Percentiles rank a stretch among this genome's conserved stretches.
These are phyloP conservation scores for Malthinus flaveolus DNA, from an alignment of 2,888 invertebrate genomes.

Conservation along the genomic window DNA sequence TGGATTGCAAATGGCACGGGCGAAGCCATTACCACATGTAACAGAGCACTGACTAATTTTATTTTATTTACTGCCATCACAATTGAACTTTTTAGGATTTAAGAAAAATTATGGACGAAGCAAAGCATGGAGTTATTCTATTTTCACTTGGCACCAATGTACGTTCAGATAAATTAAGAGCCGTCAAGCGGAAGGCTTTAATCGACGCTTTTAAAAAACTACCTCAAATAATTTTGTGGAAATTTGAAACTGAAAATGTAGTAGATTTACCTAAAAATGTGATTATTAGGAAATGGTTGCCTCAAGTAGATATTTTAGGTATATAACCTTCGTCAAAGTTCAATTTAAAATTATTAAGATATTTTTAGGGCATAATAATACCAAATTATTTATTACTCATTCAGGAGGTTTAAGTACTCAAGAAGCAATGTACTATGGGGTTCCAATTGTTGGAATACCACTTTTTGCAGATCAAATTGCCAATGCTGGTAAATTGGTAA, in stretches of 20 bases:
- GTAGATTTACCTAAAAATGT: constrained; percentile 45
- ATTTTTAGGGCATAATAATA: constrained; percentile 33
- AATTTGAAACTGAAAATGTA: constrained; percentile 41
- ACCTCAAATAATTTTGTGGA: constrained; percentile 48
- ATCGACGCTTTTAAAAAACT: constrained; percentile 44
- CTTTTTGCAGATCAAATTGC: constrained; percentile 44
- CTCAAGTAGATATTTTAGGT: constrained; percentile 50
- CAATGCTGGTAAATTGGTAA: constrained; percentile 41
- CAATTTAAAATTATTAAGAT: neutral
- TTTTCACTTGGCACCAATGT: constrained; percentile 49
- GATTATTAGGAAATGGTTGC: constrained; percentile 44
- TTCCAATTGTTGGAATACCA: constrained; percentile 41
- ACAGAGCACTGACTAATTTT: too few species aligned
- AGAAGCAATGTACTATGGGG: constrained; percentile 36
- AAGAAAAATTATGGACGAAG: constrained; percentile 36
- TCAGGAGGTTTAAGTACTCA: constrained; percentile 41
- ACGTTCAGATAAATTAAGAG: constrained; percentile 36
- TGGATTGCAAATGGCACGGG: constrained; percentile 43
- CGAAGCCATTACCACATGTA: constrained; percentile 41
- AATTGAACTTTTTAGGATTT: neutral
- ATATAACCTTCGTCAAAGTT: neutral
- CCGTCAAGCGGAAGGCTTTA: constrained; percentile 21
- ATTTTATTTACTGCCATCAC: too few species aligned
- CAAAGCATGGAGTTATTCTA: constrained; percentile 44
- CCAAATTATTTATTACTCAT: constrained; percentile 37